Evolutionary conservation across 1,140 invertebrate species (phyloP), one percentile per base, ranked within the genome.

Genomic region (Tetraneura akinire): DNA sequence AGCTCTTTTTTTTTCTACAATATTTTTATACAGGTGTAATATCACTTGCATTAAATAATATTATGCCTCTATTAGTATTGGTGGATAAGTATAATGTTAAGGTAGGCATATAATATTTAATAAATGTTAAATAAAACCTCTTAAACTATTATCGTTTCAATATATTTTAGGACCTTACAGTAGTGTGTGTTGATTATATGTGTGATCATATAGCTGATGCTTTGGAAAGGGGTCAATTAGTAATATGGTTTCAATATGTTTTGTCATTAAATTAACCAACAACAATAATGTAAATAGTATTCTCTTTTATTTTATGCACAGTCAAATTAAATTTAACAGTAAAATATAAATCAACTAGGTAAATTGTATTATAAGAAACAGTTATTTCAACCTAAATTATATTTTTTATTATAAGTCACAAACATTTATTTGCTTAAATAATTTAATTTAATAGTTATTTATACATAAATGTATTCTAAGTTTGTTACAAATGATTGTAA

Each of bases 81-180:
- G 95, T 94, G 42, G 96, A 98, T 85, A 98, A 98, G 86, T 98
- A 98, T 86, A 96, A 96, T 87, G 93, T 97, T 8, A 92, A 92
- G 87, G 91, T 92, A n/a, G n/a, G n/a, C n/a, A 86, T 83, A 82
- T 83, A 42, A 29, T 21, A 71, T 3, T 10, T 1, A 1, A 51
- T 51, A 10, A 29, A 37, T 32, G 8, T n/a, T 21, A 32, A 32
- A 13, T 1, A 29, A 0, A 51, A 51, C 3, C 8, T 37, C 8
- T 4, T 8, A 37, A 37, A 8, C 8, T 37, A 37, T 37, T 4
- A 37, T 37, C 8, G 8, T 37, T 37, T 3, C 8, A 4, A 37
- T 37, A 8, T 37, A 47, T 47, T 60, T 26, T 84, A 92, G 89
- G 95, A 97, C 87, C 87, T 97, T 82, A 92, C 93, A 81, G 87